Percentiles rank a stretch among this genome's conserved stretches.
phyloP scores from a whole-genome alignment of 2,888 invertebrate genomes.

The Norana najaformis region DNA sequence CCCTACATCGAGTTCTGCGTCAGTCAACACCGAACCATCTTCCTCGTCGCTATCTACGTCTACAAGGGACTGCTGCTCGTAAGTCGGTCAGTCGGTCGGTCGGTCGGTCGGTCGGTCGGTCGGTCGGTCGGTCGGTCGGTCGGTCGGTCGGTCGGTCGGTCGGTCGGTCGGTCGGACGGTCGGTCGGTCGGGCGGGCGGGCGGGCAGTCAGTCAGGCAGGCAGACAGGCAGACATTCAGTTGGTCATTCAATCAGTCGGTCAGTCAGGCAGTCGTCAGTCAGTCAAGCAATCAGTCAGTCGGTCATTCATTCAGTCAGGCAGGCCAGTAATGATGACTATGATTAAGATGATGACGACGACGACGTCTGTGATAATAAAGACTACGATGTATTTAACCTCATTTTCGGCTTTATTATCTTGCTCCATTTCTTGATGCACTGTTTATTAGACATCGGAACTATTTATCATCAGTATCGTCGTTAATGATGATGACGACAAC shows the following conservation, averaged over 20 bases:
- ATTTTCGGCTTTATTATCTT: no score
- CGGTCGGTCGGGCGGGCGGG: background rate
- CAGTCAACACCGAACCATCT: slow-evolving; percentile 90
- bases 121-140: background rate
- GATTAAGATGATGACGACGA: background rate
- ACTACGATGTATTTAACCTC: no score
- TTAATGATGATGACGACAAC: background rate
- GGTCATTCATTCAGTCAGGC: background rate
- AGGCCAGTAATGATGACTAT: background rate
- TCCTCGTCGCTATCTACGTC: slow-evolving; percentile 93
- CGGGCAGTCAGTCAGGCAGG: background rate
- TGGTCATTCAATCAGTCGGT: background rate
- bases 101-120: background rate
- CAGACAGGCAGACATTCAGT: background rate
- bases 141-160: background rate
- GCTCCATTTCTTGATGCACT: no score
- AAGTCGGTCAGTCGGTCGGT: slow-evolving; percentile 44
- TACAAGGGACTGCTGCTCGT: slow-evolving; percentile 96
- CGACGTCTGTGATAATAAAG: background rate
- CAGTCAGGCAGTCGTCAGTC: background rate
- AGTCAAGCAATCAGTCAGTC: background rate
- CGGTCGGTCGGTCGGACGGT: background rate
- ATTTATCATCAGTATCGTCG: no score
- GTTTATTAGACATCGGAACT: no score
- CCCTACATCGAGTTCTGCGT: slow-evolving; percentile 96